These are phyloP conservation scores for Haliaeetus leucogaster DNA, from an alignment of 2,113 vertebrate species.

Conservation along the genomic window DNA sequence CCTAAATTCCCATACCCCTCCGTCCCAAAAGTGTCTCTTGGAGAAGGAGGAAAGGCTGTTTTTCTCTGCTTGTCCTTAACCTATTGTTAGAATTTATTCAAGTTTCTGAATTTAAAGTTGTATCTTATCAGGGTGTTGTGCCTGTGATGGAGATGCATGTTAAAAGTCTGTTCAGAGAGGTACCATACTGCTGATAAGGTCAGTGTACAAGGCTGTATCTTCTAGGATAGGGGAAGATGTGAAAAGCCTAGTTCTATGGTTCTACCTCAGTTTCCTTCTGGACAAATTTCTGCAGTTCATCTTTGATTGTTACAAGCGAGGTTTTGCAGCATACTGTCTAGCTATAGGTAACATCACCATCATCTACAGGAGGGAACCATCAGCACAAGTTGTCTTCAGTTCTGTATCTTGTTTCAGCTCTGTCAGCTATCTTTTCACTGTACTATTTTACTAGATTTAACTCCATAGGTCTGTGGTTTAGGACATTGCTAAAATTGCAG, in stretches of 20 bases:
- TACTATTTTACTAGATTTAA: background rate
- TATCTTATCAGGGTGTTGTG: background rate
- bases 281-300: background rate
- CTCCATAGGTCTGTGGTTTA: background rate
- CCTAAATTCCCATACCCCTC: background rate
- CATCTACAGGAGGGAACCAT: background rate
- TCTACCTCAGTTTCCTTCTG: background rate
- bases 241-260: background rate
- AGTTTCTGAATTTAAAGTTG: background rate
- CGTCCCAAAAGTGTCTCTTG: background rate
- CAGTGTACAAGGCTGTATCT: background rate
- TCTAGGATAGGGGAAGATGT: background rate
- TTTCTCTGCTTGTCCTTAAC: background rate
- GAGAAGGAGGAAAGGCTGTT: background rate
- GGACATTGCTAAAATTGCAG: background rate
- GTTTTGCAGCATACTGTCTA: background rate
- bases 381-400: background rate
- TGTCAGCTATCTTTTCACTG: background rate
- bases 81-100: background rate
- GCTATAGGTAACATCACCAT: background rate
- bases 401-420: background rate
- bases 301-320: background rate
- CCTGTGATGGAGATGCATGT: background rate
- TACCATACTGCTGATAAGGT: fast-evolving
- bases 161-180: background rate